phyloP scores from a whole-genome alignment of 2,113 vertebrate genomes.

The Nipponia nippon region DNA sequence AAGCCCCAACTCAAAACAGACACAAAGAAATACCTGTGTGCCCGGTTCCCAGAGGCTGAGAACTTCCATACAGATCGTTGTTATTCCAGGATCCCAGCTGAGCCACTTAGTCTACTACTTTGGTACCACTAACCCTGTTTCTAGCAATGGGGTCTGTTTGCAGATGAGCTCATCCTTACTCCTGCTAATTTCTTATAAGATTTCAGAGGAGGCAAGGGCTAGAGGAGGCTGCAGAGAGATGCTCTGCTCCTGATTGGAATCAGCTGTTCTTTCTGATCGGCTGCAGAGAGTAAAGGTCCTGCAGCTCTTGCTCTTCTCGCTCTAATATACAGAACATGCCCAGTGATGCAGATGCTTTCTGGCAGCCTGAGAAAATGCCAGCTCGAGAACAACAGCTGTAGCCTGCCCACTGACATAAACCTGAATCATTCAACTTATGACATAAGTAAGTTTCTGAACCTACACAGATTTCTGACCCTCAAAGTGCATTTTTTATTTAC shows the following conservation, averaged over 20 bases:
- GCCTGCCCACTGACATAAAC: conserved; percentile 56
- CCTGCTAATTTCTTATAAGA: not conserved
- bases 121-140: not conserved
- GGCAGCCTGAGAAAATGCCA: conserved; percentile 65
- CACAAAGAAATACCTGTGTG: conserved; percentile 61
- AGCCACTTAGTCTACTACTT: not conserved
- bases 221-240: conserved; percentile 12
- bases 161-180: not conserved
- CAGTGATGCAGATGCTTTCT: conserved; percentile 65
- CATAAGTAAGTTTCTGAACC: conserved; percentile 10
- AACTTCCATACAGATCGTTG: not conserved
- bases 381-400: conserved; percentile 55
- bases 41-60: not conserved
- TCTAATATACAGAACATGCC: conserved; percentile 31
- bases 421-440: conserved; percentile 46
- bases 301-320: conserved; percentile 56
- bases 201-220: not conserved
- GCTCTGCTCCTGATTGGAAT: conserved; percentile 34
- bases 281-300: conserved; percentile 63
- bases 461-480: not conserved
- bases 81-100: not conserved
- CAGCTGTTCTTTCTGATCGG: conserved; percentile 48
- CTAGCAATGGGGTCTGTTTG: not conserved
- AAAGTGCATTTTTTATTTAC: not conserved
- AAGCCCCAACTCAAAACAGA: not conserved